Conservation (phyloP, 2,888 invertebrate genomes). For the Dicroscelio sp. region DNA sequence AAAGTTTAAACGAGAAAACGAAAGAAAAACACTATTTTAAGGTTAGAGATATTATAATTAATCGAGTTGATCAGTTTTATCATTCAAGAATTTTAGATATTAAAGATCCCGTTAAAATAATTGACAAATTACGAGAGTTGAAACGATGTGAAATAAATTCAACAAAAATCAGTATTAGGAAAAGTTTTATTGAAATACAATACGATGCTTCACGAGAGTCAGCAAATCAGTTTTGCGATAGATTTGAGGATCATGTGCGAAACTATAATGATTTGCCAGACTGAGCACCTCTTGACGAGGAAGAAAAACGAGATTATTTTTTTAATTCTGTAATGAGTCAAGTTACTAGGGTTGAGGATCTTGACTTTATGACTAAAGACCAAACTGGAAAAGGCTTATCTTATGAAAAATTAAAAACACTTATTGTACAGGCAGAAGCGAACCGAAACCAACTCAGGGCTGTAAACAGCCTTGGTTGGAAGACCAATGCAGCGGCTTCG, state of each 20-base stretch:
- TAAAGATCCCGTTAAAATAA: conserved; percentile 12
- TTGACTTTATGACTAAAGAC: conserved; percentile 36
- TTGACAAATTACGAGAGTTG: conserved; percentile 40
- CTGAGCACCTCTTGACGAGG: conserved; percentile 28
- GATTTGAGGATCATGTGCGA: conserved; percentile 38
- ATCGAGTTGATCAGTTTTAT: conserved; percentile 50
- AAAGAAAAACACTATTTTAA: conserved; percentile 29
- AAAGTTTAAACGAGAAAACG: neutral
- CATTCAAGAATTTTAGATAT: conserved; percentile 35
- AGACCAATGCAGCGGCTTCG: neutral
- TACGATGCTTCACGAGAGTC: conserved; percentile 27
- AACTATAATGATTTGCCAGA: conserved; percentile 43
- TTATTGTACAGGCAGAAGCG: conserved; percentile 52
- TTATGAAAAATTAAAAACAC: conserved; percentile 45
- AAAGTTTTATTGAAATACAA: conserved; percentile 15
- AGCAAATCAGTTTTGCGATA: conserved; percentile 45
- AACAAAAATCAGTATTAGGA: conserved; percentile 33
- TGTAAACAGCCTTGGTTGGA: neutral
- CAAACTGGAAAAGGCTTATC: conserved; percentile 38
- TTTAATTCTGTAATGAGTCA: conserved; percentile 24
- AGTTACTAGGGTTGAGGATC: conserved; percentile 16
- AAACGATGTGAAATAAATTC: conserved; percentile 50
- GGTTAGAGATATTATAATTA: conserved; percentile 49
- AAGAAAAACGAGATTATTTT: conserved; percentile 40
- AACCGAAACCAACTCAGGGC: conserved; percentile 19